phyloP scores from a whole-genome alignment of 1,140 invertebrate species.

The Tyrophagus putrescentiae region DNA sequence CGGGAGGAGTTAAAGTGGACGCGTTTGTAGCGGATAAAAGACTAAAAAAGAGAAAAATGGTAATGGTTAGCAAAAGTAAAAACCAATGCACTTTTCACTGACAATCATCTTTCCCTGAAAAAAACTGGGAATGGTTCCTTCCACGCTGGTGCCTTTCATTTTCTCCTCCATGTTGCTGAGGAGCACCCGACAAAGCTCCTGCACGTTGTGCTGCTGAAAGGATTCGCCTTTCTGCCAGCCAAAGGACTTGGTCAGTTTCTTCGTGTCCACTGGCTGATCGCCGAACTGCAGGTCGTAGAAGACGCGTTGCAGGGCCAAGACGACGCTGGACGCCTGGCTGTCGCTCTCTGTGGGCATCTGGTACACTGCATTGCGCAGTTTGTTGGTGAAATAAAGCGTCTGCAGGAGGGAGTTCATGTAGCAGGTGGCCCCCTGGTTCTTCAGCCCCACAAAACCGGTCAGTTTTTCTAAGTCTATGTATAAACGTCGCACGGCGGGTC shows the following conservation, averaged over 20 bases:
- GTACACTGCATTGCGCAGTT: slow-evolving; percentile 76
- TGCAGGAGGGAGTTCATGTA: slow-evolving; percentile 99
- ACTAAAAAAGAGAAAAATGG: slow-evolving; percentile 39
- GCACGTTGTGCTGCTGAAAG: slow-evolving; percentile 99
- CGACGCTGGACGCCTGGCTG: slow-evolving; percentile 88
- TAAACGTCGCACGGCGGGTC: slow-evolving; percentile 95
- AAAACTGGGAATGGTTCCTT: slow-evolving; percentile 87
- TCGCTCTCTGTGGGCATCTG: slow-evolving; percentile 99
- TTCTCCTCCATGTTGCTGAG: slow-evolving; percentile 96
- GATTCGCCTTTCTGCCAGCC: slow-evolving; percentile 99
- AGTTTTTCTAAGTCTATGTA: slow-evolving; percentile 99
- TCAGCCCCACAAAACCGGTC: slow-evolving; percentile 96
- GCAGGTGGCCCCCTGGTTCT: slow-evolving; percentile 98
- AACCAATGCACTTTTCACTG: slow-evolving; percentile 28
- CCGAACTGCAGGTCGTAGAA: slow-evolving; percentile 97
- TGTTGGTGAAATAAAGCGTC: slow-evolving; percentile 95
- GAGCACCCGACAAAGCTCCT: slow-evolving; percentile 51
- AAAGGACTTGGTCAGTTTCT: slow-evolving; percentile 97
- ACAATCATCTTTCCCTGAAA: slow-evolving; percentile 97
- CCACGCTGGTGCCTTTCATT: slow-evolving; percentile 95
- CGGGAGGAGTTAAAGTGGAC: slow-evolving; percentile 89
- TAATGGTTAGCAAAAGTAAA: not conserved
- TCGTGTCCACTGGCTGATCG: slow-evolving; percentile 96
- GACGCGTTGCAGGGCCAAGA: slow-evolving; percentile 86
- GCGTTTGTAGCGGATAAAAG: slow-evolving; percentile 93